These are phyloP conservation scores for Adrianichthys oophorus DNA, from an alignment of 2,797 vertebrate genomes.

Conservation along the genomic window DNA sequence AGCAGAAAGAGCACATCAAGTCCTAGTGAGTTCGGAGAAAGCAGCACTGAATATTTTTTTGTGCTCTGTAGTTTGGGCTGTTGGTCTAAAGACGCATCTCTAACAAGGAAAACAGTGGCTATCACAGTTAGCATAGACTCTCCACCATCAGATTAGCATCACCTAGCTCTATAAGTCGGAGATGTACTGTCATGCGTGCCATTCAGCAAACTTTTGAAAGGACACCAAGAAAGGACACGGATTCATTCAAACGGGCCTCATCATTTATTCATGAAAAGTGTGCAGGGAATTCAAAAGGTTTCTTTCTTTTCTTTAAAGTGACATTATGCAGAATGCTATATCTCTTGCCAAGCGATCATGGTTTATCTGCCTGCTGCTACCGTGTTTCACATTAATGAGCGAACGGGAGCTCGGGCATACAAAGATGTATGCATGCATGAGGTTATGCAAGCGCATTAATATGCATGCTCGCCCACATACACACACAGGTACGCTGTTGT, in stretches of 20 bases:
- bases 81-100: slow-evolving; percentile 16
- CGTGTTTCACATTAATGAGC: slow-evolving; percentile 40
- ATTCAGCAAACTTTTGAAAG: slow-evolving; percentile 70
- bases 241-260: slow-evolving; percentile 61
- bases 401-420: slow-evolving; percentile 17
- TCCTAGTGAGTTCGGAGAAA: not conserved
- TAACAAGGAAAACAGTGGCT: slow-evolving; percentile 17
- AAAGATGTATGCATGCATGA: slow-evolving; percentile 7
- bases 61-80: slow-evolving; percentile 13
- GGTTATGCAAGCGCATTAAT: slow-evolving; percentile 6
- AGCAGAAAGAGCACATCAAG: slow-evolving; percentile 8
- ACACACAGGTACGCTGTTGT: slow-evolving; percentile 3
- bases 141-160: slow-evolving; percentile 55
- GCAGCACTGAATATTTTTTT: not conserved
- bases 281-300: slow-evolving; percentile 56
- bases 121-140: slow-evolving; percentile 21
- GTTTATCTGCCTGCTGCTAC: slow-evolving; percentile 41
- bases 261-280: slow-evolving; percentile 71
- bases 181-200: slow-evolving; percentile 42
- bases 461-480: slow-evolving; percentile 4
- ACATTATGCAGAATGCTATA: slow-evolving; percentile 45
- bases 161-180: slow-evolving; percentile 25
- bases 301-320: slow-evolving; percentile 43
- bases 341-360: slow-evolving; percentile 24
- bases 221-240: slow-evolving; percentile 63